Base-by-base conservation (phyloP, 2,888 invertebrate species). In the Thymelicus lineola region DNA sequence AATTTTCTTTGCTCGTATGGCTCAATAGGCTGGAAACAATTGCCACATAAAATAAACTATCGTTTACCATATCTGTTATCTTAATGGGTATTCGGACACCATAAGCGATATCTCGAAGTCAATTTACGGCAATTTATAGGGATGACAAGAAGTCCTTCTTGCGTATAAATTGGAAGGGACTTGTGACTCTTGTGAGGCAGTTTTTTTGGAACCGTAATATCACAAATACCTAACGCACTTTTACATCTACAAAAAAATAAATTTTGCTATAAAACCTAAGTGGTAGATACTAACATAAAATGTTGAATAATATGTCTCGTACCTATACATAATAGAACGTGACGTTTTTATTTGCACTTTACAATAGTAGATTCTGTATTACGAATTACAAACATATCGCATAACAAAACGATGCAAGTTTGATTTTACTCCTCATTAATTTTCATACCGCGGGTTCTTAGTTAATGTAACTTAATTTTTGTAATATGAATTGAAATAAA, bases 81-180 rank as follows among this genome's bases (percentile, higher is more conserved):
- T 68, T 68, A 68, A 68, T 68, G 67, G 61, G 12, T 57, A 35
- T 57, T 55, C 61, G 67, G 61, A 62, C 67, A 55, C 67, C 55
- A 68, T 68, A 62, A 68, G 45, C 55, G 61, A 68, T 68, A 68
- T 62, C 67, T 53, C 28, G 61, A 36, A 28, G 67, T 35, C 35
- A 45, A 55, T 46, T 57, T 68, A 62, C 55, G 55, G 15, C 55
- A 58, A 58, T 38, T 38, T 58, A 58, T 58, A 57, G 36, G 55
- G 35, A 58, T 10, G 10, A 9, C 4, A 17, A 58, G 57, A 14
- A n/a, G 36, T n/a, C n/a, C 57, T 36, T 36, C 14, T 57, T 7
- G 35, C 28, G 35, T n/a, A 36, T 14, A 36, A 58, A 58, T 36
- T n/a, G 17, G 36, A 15, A 15, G 58, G 58, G 58, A 38, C 57